Evolutionary conservation across 2,888 invertebrate genomes (phyloP).

Genomic region (Schizaphis graminum): DNA sequence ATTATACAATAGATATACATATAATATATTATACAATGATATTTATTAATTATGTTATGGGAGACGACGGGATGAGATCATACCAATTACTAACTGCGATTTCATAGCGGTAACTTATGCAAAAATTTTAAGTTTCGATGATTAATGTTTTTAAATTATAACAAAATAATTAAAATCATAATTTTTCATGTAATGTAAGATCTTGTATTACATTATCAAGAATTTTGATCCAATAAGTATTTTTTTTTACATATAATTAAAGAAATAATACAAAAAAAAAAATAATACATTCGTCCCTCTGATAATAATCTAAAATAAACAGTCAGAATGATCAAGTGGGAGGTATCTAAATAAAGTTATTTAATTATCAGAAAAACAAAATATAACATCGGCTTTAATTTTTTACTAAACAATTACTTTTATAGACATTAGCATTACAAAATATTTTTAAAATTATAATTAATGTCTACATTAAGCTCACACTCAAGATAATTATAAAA

Average conservation of each 20-base stretch:
- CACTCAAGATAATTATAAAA: not conserved
- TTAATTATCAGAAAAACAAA: not conserved
- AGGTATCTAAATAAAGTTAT: not conserved
- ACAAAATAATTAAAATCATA: too few species aligned
- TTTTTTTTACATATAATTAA: too few species aligned
- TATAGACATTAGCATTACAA: not conserved
- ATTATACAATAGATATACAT: too few species aligned
- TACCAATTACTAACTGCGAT: not conserved
- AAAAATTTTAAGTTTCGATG: too few species aligned
- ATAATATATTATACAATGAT: too few species aligned
- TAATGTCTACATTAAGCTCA: not conserved
- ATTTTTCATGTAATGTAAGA: too few species aligned
- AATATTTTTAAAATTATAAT: not conserved
- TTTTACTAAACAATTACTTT: not conserved
- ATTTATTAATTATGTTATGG: not conserved
- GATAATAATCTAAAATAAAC: not conserved
- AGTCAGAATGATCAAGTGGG: not conserved
- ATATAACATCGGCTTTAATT: not conserved
- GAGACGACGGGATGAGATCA: not conserved
- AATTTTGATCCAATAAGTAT: too few species aligned
- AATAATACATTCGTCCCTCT: too few species aligned
- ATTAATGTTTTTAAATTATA: too few species aligned
- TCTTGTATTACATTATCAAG: too few species aligned
- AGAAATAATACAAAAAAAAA: too few species aligned
- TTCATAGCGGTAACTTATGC: not conserved